These are phyloP conservation scores for Brachypterus glaber DNA, from an alignment of 2,888 invertebrate species.

Conservation along the genomic window DNA sequence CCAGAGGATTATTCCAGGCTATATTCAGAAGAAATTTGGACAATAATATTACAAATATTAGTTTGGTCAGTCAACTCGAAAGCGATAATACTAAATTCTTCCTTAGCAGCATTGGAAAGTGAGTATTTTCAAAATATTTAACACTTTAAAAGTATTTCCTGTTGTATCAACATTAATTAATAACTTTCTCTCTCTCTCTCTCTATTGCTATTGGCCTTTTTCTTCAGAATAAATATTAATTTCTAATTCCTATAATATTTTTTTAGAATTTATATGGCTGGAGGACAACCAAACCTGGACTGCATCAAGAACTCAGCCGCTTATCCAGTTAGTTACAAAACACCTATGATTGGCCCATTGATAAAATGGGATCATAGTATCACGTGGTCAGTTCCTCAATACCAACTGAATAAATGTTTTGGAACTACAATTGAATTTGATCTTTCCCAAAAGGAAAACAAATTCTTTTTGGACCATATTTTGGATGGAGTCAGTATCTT, in stretches of 20 bases:
- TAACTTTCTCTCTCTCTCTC: too few species aligned
- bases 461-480: conserved; percentile 22
- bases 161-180: too few species aligned
- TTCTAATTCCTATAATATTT: conserved; percentile 24
- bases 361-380: conserved; percentile 82
- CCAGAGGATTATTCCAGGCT: conserved; percentile 75
- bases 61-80: conserved; percentile 58
- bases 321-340: conserved; percentile 77
- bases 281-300: conserved; percentile 63
- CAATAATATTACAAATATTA: conserved; percentile 54
- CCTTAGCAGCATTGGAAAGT: conserved; percentile 31
- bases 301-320: conserved; percentile 61
- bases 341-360: conserved; percentile 71
- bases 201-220: too few species aligned
- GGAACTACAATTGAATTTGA: conserved; percentile 79
- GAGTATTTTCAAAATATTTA: conserved; percentile 12
- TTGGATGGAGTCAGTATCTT: conserved; percentile 37
- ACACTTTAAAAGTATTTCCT: neutral
- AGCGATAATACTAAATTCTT: conserved; percentile 48
- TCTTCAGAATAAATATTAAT: too few species aligned
- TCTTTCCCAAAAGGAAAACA: conserved; percentile 23
- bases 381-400: conserved; percentile 63
- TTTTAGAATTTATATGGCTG: conserved; percentile 62
- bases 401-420: conserved; percentile 53
- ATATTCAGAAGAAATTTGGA: conserved; percentile 64